Percentiles rank a stretch among this genome's conserved stretches.
phyloP scores from a whole-genome alignment of 1,140 invertebrate genomes.

The Orussus abietinus region DNA sequence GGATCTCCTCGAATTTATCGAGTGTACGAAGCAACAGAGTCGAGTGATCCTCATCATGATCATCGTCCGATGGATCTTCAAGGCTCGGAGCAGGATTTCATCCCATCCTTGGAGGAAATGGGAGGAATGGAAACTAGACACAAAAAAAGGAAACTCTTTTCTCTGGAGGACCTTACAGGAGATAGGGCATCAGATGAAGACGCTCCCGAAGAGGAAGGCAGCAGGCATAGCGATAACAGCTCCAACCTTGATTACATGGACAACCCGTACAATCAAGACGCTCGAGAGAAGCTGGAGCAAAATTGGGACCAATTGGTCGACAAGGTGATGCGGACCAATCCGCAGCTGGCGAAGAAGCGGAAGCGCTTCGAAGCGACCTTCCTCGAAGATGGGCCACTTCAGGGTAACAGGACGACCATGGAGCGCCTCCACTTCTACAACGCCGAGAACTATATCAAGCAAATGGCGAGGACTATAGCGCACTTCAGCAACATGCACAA shows the following conservation, averaged over 20 bases:
- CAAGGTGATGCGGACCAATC: slow-evolving; percentile 9
- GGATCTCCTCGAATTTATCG: too few species aligned
- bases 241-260: not conserved
- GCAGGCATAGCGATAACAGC: not conserved
- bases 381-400: not conserved
- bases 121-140: too few species aligned
- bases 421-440: slow-evolving; percentile 13
- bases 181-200: not conserved
- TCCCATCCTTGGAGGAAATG: too few species aligned
- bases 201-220: slow-evolving; percentile 1
- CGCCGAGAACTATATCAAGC: slow-evolving; percentile 15
- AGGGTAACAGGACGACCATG: slow-evolving; percentile 1
- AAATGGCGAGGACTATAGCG: slow-evolving; percentile 12
- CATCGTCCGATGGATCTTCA: too few species aligned
- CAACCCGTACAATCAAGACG: not conserved
- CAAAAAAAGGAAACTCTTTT: not conserved
- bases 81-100: too few species aligned
- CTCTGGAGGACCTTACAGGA: not conserved
- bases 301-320: slow-evolving; percentile 10
- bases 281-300: not conserved
- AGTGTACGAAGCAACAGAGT: too few species aligned
- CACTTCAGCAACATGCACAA: slow-evolving; percentile 7
- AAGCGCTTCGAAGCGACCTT: not conserved
- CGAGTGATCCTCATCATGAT: too few species aligned
- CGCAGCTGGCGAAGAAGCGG: not conserved